Base-by-base conservation (phyloP, 1,140 invertebrate species). In the Cephus cinctus region DNA sequence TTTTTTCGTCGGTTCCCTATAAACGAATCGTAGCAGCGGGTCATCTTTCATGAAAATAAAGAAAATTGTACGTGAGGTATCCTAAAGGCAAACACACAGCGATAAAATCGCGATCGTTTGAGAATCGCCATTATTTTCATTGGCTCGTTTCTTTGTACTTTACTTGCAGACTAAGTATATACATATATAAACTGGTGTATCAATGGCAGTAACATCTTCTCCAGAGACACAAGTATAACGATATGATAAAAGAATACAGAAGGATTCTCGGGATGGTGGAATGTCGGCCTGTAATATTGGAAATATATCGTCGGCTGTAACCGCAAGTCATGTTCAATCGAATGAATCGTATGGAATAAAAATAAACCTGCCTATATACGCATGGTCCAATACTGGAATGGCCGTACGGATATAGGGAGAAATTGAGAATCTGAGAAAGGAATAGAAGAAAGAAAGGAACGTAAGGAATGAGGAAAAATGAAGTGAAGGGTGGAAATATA, bases 261-360 rank as follows among this genome's bases (percentile, higher is more conserved):
- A 14, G 34, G 15, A 15, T 27, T 27, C n/a, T n/a, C 8, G 25
- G 27, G 27, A 18, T 18, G 19, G 19, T 36, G 14, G 34, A 18
- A 18, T 36, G 34, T 36, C 14, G 34, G 8, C 34, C 34, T 47
- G 68, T 69, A 67, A 72, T 72, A 71, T 69, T 56, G 60, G 61
- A 63, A 65, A 72, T 71, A 71, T 72, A 71, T 69, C 58, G 58
- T 55, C 55, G 49, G 50, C 52, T 64, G 57, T 69, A 68, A 67
- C 66, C 62, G 69, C 69, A 63, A 71, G 68, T 69, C 68, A 65
- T 68, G 68, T 67, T 68, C 69, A 67, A 72, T 69, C 67, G 68
- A 67, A 71, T 62, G 67, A 69, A 71, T 68, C 65, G 58, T 63
- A 67, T 59, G 58, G 60, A 71, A 67, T 64, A 71, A 69, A 71